Base-by-base conservation (phyloP, 2,888 invertebrate species). In the Euspilapteryx auroguttella region DNA sequence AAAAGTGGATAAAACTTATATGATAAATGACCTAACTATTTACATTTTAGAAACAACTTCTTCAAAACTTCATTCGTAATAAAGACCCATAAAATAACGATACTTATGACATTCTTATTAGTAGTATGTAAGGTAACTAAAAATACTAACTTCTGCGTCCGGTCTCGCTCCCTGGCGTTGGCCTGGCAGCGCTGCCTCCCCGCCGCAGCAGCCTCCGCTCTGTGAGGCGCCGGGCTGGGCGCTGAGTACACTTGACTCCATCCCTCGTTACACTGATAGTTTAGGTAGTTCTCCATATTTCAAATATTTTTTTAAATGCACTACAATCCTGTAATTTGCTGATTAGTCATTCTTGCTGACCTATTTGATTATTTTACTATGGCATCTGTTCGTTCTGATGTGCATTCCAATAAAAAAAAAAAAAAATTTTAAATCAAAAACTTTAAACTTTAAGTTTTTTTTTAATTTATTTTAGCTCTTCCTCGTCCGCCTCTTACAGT, bases 101-200 rank as follows among this genome's bases (percentile, higher is more conserved):
- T n/a, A n/a, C n/a, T n/a, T 8, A 20, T 20, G 20, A 15, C 6
- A 14, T 10, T 17, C 15, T 15, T 4, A 12, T 27, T 24, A 23
- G 7, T 23, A 23, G n/a, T 23, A 14, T 2, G n/a, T n/a, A n/a
- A n/a, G n/a, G n/a, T n/a, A n/a, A n/a, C 20, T 12, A 29, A 32
- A 30, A 25, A 44, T 59, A 69, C 64, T 76, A 79, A 90, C 89
- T 89, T 89, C 63, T 88, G 87, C 8, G 90, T 91, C 40, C 90
- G 78, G 54, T 87, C 89, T 34, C 90, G 75, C 51, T 91, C 90
- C 10, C 89, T 78, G 2, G 90, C 90, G 49, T 90, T 91, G 1
- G 89, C 89, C 45, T 89, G 88, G 47, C 82, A 85, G 36, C 89
- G 69, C 46, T 87, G 86, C 44, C 80, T 82, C 9, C 37, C 71